Conservation (phyloP, 2,888 invertebrate species). For the Pandemis corylana region DNA sequence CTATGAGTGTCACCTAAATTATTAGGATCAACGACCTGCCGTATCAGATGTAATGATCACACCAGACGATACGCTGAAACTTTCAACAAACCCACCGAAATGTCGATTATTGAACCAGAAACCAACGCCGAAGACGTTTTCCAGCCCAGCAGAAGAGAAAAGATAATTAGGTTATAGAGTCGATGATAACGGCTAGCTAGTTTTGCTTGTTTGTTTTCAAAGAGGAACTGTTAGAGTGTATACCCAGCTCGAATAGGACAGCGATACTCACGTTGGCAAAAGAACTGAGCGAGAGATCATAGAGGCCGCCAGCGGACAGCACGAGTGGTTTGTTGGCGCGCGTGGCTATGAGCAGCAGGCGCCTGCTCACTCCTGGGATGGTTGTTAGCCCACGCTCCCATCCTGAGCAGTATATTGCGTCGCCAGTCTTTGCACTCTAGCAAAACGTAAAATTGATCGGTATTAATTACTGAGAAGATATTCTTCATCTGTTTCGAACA, state of each 20-base stretch:
- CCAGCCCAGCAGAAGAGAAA: too few relatives aligned
- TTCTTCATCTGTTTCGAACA: too few relatives aligned
- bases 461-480: constrained; percentile 42
- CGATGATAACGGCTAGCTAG: too few relatives aligned
- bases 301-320: constrained; percentile 74
- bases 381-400: constrained; percentile 69
- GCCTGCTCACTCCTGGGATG: constrained; percentile 63
- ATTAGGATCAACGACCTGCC: too few relatives aligned
- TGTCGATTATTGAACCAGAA: too few relatives aligned
- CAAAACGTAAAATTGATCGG: constrained; percentile 54
- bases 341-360: constrained; percentile 60
- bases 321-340: constrained; percentile 67
- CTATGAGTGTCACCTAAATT: too few relatives aligned
- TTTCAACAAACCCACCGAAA: too few relatives aligned
- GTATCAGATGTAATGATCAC: too few relatives aligned
- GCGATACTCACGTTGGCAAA: constrained; percentile 63
- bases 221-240: not conserved
- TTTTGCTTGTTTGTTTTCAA: not conserved
- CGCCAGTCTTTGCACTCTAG: constrained; percentile 66
- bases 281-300: constrained; percentile 66
- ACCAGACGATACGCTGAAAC: too few relatives aligned
- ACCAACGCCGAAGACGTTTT: too few relatives aligned
- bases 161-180: too few relatives aligned
- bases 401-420: constrained; percentile 69
- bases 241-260: not conserved